Percentiles rank a stretch among this genome's conserved stretches.
These are phyloP conservation scores for Strix aluco DNA, from an alignment of 2,113 vertebrate species.

Conservation along the genomic window DNA sequence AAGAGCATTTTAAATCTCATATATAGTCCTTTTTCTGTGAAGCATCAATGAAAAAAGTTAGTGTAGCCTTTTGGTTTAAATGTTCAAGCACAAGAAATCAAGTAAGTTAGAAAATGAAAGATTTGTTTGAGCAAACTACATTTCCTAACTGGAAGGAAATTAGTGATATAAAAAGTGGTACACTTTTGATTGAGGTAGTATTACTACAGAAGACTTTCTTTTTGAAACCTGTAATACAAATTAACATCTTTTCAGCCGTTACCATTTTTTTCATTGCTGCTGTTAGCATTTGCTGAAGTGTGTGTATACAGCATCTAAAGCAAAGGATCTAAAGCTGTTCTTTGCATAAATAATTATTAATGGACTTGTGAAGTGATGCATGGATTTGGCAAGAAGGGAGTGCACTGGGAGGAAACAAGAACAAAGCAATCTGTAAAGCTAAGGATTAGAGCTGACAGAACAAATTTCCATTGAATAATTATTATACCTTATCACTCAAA, in stretches of 20 bases:
- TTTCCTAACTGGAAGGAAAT: background rate
- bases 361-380: background rate
- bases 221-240: background rate
- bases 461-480: background rate
- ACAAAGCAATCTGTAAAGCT: background rate
- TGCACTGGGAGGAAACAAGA: background rate
- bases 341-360: constrained; percentile 13
- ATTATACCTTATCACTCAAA: background rate
- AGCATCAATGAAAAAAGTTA: background rate
- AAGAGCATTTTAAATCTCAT: background rate
- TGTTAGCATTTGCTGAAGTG: background rate
- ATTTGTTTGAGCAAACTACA: background rate
- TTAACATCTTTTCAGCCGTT: background rate
- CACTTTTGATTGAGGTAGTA: background rate
- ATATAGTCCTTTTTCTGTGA: background rate
- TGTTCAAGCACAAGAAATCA: background rate
- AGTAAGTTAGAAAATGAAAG: background rate
- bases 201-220: background rate
- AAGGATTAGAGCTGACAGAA: background rate
- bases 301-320: background rate
- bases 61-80: background rate
- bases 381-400: constrained; percentile 9
- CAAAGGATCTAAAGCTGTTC: background rate
- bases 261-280: background rate
- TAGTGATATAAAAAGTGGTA: background rate